Percentiles rank a stretch among this genome's conserved stretches.
These are phyloP conservation scores for Aplocera efformata DNA, from an alignment of 2,888 invertebrate species.

Conservation along the genomic window DNA sequence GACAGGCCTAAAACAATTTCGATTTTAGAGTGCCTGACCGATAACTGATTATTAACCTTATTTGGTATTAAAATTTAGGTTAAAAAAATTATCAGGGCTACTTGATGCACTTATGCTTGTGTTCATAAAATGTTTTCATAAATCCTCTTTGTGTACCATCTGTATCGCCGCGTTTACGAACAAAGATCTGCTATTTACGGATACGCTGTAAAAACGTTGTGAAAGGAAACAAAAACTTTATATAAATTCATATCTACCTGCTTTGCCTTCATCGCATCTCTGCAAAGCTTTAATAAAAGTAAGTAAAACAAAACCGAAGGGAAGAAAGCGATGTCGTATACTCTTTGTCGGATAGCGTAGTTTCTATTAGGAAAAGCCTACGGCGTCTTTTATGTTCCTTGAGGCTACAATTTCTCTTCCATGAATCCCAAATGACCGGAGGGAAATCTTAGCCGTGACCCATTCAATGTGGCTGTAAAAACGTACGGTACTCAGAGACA, in stretches of 20 bases:
- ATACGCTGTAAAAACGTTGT: constrained; percentile 33
- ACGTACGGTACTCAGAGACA: constrained; percentile 38
- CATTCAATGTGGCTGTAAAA: constrained; percentile 64
- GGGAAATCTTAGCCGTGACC: constrained; percentile 80
- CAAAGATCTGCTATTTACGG: constrained; percentile 24
- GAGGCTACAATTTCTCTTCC: constrained; percentile 76
- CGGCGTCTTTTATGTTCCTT: constrained; percentile 76
- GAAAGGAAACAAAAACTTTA: constrained; percentile 40
- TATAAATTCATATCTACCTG: constrained; percentile 40
- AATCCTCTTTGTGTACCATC: too few species aligned
- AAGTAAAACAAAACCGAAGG: constrained; percentile 51
- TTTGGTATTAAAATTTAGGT: too few species aligned
- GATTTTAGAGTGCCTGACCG: too few species aligned
- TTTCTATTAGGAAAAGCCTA: constrained; percentile 68
- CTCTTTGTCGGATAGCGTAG: constrained; percentile 50
- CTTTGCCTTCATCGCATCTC: constrained; percentile 25
- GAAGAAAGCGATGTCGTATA: constrained; percentile 55
- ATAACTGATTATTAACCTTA: too few species aligned
- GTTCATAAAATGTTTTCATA: too few species aligned
- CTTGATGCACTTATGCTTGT: too few species aligned
- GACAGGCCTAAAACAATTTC: too few species aligned
- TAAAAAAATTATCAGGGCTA: too few species aligned
- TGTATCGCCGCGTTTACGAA: not conserved
- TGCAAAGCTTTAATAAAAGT: constrained; percentile 55
- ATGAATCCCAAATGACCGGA: constrained; percentile 80